These are phyloP conservation scores for Gobiocypris rarus DNA, from an alignment of 2,113 vertebrate species.

Conservation along the genomic window DNA sequence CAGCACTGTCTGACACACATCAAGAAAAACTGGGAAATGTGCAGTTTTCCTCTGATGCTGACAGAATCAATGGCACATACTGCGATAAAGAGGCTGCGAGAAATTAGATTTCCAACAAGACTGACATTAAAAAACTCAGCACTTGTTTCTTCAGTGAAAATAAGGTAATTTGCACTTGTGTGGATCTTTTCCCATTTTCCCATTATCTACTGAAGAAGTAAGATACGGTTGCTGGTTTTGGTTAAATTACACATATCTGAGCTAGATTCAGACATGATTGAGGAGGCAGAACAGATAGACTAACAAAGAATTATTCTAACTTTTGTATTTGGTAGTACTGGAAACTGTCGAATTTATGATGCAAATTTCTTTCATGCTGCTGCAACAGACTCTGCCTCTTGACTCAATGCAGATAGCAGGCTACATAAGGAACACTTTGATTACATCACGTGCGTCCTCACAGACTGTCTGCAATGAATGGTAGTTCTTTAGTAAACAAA, in stretches of 20 bases:
- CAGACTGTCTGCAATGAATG: not conserved
- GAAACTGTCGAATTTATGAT: not conserved
- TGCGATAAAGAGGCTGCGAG: too few species aligned
- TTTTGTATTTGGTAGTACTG: not conserved
- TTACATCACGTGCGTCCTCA: not conserved
- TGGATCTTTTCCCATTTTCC: not conserved
- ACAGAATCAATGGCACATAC: not conserved
- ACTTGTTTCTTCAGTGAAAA: constrained; percentile 13
- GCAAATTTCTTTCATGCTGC: not conserved
- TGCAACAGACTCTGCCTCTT: not conserved
- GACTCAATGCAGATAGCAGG: not conserved
- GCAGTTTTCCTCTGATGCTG: not conserved
- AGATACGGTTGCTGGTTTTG: not conserved
- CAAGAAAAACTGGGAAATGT: constrained; percentile 4
- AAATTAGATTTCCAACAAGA: not conserved
- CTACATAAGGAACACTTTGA: constrained; percentile 8
- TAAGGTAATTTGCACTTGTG: not conserved
- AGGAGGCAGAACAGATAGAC: not conserved
- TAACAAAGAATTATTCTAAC: not conserved
- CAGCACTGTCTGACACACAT: not conserved
- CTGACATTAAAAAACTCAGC: not conserved
- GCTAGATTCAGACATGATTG: not conserved
- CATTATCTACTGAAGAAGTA: not conserved
- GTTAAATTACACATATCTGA: not conserved
- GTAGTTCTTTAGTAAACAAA: constrained; percentile 19